Evolutionary conservation across 2,888 invertebrate genomes (phyloP).

Genomic region (Mellilla xanthometata): DNA sequence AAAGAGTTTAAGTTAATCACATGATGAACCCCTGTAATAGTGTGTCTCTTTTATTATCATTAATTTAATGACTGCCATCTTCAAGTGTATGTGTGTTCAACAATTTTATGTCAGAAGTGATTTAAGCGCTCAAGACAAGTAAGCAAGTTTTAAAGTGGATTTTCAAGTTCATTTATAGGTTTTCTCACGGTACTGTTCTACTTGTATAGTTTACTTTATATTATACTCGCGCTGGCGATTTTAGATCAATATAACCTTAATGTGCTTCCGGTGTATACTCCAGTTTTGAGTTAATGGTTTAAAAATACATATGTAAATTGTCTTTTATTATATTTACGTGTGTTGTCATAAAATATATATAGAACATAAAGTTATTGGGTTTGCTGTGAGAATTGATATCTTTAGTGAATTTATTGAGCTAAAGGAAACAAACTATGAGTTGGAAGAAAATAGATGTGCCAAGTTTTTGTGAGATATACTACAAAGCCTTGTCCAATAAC

Average conservation of each 20-base stretch:
- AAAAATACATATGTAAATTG: background rate
- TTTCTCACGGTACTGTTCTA: slow-evolving; percentile 16
- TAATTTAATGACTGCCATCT: background rate
- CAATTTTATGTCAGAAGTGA: slow-evolving; percentile 1
- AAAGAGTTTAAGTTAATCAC: too few relatives aligned
- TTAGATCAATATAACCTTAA: slow-evolving; percentile 8
- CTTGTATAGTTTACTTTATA: slow-evolving; percentile 16
- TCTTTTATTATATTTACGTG: too few relatives aligned
- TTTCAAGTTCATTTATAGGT: slow-evolving; percentile 9
- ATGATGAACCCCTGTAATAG: too few relatives aligned
- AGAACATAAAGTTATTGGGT: too few relatives aligned
- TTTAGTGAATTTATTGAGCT: too few relatives aligned
- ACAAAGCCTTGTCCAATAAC: too few relatives aligned
- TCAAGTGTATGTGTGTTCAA: slow-evolving; percentile 1
- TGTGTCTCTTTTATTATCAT: too few relatives aligned
- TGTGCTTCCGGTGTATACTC: slow-evolving; percentile 11
- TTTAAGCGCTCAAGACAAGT: slow-evolving; percentile 7
- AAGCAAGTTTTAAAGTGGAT: slow-evolving; percentile 12
- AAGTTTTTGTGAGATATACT: too few relatives aligned
- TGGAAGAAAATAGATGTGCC: too few relatives aligned
- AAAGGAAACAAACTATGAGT: too few relatives aligned
- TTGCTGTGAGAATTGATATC: too few relatives aligned
- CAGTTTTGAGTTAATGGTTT: slow-evolving; percentile 1
- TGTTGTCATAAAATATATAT: too few relatives aligned
- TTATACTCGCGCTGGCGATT: slow-evolving; percentile 4